These are phyloP conservation scores for Uropsilus gracilis DNA, from an alignment of 2,113 vertebrate genomes.

Conservation along the genomic window DNA sequence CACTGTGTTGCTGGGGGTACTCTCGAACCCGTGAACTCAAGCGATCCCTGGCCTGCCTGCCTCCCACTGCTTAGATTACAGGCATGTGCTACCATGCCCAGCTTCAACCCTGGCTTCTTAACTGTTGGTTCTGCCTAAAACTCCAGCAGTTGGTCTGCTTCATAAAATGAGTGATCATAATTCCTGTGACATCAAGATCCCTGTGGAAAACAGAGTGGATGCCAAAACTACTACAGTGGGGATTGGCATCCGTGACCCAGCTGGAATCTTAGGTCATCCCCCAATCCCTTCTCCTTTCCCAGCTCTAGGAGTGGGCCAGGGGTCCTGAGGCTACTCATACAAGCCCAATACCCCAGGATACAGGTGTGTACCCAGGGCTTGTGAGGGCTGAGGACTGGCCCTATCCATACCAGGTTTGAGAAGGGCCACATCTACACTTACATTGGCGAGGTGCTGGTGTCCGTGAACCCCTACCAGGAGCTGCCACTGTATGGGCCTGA, in stretches of 20 bases:
- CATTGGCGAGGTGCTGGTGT: constrained; percentile 96
- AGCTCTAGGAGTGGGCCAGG: neutral
- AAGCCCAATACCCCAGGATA: neutral
- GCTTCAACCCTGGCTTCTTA: neutral
- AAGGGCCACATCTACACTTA: constrained; percentile 94
- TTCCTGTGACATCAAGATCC: neutral
- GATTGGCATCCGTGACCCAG: neutral
- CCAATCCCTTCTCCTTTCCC: neutral
- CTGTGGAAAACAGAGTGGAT: neutral
- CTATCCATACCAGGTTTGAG: constrained; percentile 88
- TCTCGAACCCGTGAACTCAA: too few species aligned
- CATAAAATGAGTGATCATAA: neutral
- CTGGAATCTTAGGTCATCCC: neutral
- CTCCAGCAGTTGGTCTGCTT: neutral
- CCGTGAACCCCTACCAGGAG: constrained; percentile 92
- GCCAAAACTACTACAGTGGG: neutral
- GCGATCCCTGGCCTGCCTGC: too few species aligned
- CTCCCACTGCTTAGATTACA: too few species aligned
- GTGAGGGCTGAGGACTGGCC: neutral
- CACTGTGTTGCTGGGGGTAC: too few species aligned
- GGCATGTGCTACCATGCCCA: too few species aligned
- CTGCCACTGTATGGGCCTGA: constrained; percentile 91
- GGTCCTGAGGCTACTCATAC: neutral
- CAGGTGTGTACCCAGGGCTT: neutral
- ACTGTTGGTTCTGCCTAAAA: neutral